Evolutionary conservation across 1,140 invertebrate species (phyloP), one percentile per base, ranked within the genome.

Genomic region (Ptiloglossa arizonensis): DNA sequence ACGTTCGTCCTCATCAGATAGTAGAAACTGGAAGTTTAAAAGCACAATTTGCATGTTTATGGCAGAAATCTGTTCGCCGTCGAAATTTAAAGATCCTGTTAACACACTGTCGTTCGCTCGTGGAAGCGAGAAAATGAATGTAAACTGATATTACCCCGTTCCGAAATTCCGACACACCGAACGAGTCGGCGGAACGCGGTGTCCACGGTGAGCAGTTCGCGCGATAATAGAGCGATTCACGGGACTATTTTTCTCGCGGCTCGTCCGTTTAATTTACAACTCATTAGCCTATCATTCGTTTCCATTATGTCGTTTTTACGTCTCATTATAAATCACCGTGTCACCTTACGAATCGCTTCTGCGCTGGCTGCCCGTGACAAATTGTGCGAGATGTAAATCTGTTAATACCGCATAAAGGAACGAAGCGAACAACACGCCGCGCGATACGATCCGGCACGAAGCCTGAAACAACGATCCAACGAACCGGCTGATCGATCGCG

Each of bases 361-460:
- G 35, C n/a, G 50, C 35, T 17, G 50, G 35, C 63, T 24, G 46
- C 3, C 56, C 68, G 64, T 83, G 69, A 83, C 81, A 79, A 83
- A 83, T 82, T 79, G 60, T 32, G 70, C 59, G 64, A 35, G 59
- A 83, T 83, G 70, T 57, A 73, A 75, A 83, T 83, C 81, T 52
- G 69, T 54, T 71, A 57, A 76, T 35, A 75, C 29, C 15, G 17
- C 22, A 27, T 46, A 46, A 46, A n/a, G 69, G 57, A 50, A 46
- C 44, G 63, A n/a, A 50, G 48, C 44, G n/a, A n/a, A n/a, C n/a
- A 66, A 48, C 57, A 2, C 9, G 27, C 11, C 32, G 48, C 35
- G 48, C 24, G 70, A 75, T 67, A 59, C 32, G 64, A 80, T 50
- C 52, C 29, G 15, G 32, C 32, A 2, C 79, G 62, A 73, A 63